Evolutionary conservation across 2,888 invertebrate species (phyloP).

Genomic region (Hymenopus coronatus): DNA sequence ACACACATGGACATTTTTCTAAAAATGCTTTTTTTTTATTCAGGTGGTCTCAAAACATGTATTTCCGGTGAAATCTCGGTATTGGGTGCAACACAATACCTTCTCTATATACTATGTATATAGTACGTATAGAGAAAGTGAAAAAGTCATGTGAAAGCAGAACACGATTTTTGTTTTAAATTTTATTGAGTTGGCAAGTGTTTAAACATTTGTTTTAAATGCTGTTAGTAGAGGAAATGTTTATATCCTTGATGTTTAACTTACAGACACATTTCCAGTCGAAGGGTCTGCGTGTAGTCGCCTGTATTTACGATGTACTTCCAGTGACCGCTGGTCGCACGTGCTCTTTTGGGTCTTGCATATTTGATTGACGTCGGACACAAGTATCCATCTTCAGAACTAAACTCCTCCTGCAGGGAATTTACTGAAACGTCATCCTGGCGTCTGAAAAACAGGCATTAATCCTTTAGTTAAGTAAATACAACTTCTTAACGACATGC

Average conservation of each 20-base stretch:
- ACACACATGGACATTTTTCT: too few species aligned
- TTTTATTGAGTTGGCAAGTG: too few species aligned
- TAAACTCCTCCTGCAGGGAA: slow-evolving; percentile 36
- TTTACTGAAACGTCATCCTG: slow-evolving; percentile 54
- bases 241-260: slow-evolving; percentile 37
- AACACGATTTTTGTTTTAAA: too few species aligned
- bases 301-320: slow-evolving; percentile 84
- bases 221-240: too few species aligned
- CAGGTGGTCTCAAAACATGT: too few species aligned
- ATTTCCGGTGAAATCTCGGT: too few species aligned
- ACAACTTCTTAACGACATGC: not conserved
- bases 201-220: too few species aligned
- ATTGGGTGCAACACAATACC: too few species aligned
- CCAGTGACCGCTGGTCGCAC: slow-evolving; percentile 78
- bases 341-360: slow-evolving; percentile 75
- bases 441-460: slow-evolving; percentile 49
- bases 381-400: slow-evolving; percentile 66
- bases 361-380: slow-evolving; percentile 77
- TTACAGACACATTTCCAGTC: slow-evolving; percentile 78
- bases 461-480: not conserved
- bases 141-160: too few species aligned
- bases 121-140: too few species aligned
- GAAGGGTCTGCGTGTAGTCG: slow-evolving; percentile 76
- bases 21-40: too few species aligned
- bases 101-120: too few species aligned